A percentile compares a stretch with the other conserved stretches of the same genome.
These are phyloP conservation scores for Mesoclemmys tuberculata DNA, from an alignment of 2,113 vertebrate species.

Conservation along the genomic window DNA sequence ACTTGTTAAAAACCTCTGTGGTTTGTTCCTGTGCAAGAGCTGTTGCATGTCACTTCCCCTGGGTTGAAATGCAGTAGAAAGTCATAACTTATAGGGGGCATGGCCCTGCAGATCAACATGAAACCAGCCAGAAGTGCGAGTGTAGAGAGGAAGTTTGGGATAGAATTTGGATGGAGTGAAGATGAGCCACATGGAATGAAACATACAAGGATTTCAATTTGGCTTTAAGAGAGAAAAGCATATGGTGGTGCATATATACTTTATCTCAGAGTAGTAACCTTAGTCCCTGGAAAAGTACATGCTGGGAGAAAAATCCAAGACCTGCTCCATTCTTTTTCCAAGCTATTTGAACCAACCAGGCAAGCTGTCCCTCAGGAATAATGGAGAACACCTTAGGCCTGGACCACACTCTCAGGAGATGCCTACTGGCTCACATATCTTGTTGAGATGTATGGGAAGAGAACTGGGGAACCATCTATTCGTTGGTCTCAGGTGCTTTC, in stretches of 20 bases:
- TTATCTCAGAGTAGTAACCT: not conserved
- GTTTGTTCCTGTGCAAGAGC: not conserved
- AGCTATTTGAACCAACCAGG: not conserved
- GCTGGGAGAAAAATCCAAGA: not conserved
- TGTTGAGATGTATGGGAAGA: not conserved
- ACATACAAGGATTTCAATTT: not conserved
- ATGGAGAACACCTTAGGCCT: not conserved
- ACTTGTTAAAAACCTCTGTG: not conserved
- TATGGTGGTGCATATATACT: not conserved
- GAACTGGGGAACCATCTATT: not conserved
- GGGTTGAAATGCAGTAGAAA: not conserved
- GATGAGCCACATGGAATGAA: not conserved
- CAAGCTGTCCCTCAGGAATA: accelerated
- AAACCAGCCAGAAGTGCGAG: not conserved
- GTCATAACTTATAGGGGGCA: not conserved
- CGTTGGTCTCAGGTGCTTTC: not conserved
- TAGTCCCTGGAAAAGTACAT: not conserved
- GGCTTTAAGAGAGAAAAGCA: not conserved
- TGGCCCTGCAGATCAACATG: not conserved
- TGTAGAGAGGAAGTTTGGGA: not conserved
- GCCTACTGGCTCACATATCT: not conserved
- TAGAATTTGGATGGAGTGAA: not conserved
- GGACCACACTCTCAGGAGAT: not conserved
- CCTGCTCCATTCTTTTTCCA: not conserved
- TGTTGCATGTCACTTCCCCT: not conserved